phyloP scores from a whole-genome alignment of 2,113 vertebrate species.

The Pimephales promelas region DNA sequence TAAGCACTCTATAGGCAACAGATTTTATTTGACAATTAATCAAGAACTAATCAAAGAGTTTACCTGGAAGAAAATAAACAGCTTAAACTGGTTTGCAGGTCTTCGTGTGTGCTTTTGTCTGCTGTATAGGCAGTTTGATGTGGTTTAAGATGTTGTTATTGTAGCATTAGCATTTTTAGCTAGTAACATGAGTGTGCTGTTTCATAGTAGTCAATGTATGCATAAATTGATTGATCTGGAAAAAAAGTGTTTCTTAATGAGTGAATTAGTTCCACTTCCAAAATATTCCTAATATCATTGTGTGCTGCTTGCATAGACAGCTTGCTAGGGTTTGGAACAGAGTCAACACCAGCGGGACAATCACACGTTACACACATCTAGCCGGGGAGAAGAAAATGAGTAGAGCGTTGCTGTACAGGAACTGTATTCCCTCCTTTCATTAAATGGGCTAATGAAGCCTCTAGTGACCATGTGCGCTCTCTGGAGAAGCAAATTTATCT shows the following conservation, averaged over 20 bases:
- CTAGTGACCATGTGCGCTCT: conserved; percentile 40
- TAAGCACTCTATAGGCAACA: neutral
- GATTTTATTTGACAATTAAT: neutral
- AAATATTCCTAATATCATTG: no score
- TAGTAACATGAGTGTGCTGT: neutral
- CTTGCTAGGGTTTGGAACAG: neutral
- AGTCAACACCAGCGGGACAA: neutral
- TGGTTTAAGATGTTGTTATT: neutral
- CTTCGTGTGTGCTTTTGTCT: neutral
- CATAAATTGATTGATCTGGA: neutral
- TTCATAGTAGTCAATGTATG: neutral
- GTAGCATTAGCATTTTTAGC: neutral
- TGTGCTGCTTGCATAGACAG: no score
- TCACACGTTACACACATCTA: neutral
- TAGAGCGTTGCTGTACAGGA: conserved; percentile 19
- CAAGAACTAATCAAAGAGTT: neutral
- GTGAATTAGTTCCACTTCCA: neutral
- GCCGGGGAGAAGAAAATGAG: neutral
- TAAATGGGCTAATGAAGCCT: conserved; percentile 53
- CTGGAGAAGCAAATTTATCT: conserved; percentile 41
- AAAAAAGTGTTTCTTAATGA: neutral
- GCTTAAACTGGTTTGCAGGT: neutral
- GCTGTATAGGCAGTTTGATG: neutral
- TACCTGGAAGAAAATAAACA: neutral
- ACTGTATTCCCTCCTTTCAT: conserved; percentile 31